phyloP scores from a whole-genome alignment of 2,113 vertebrate species.

The Pygoscelis antarcticus region DNA sequence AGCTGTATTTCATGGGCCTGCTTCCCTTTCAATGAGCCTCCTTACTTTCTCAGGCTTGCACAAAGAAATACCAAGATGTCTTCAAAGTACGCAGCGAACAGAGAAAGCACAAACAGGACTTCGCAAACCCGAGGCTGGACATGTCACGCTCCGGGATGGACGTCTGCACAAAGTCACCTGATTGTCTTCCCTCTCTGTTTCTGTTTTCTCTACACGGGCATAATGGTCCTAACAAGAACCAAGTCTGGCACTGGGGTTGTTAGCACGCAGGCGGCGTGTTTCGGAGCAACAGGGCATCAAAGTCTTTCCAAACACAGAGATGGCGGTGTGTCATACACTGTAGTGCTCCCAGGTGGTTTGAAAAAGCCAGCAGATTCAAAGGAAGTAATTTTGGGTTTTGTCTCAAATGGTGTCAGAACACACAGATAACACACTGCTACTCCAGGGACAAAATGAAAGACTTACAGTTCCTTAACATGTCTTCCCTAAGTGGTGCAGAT shows the following conservation, averaged over 20 bases:
- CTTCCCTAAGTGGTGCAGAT: background rate
- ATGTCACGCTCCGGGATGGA: background rate
- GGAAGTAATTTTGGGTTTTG: background rate
- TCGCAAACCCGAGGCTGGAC: background rate
- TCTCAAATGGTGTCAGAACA: background rate
- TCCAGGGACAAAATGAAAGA: background rate
- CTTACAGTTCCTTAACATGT: background rate
- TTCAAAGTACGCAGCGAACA: background rate
- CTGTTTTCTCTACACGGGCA: background rate
- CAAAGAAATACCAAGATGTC: background rate
- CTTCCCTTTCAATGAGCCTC: background rate
- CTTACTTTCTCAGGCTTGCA: background rate
- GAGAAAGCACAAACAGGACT: background rate
- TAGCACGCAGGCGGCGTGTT: accelerated
- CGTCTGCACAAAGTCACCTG: background rate
- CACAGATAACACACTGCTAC: background rate
- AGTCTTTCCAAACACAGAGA: background rate
- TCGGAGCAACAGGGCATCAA: background rate
- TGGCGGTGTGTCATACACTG: background rate
- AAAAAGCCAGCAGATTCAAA: background rate
- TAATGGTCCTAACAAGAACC: background rate
- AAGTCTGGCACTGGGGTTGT: background rate
- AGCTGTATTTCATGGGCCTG: background rate
- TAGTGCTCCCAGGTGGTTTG: background rate
- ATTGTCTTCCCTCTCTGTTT: background rate